Evolutionary conservation across 1,140 invertebrate genomes (phyloP), one percentile per base, ranked within the genome.

Genomic region (Pseudomyrmex pallidus): DNA sequence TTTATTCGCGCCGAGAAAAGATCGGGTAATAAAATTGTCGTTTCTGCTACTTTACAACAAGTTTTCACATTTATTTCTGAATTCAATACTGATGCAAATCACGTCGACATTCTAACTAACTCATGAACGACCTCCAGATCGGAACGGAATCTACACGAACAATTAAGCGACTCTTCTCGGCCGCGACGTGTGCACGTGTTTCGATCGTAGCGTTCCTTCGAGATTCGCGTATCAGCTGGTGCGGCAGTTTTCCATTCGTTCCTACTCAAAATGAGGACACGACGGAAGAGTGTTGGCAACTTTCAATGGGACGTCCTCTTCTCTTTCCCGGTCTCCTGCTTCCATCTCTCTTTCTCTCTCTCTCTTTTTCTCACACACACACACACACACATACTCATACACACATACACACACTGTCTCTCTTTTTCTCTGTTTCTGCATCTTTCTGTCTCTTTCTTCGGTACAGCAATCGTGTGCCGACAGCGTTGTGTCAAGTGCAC

Each of bases 401-500:
- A 35, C 5, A 7, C 35, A 35, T 35, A 35, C 35, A 35, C 2
- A 25, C 52, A 25, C 10, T 74, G 50, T 74, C 22, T 5, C 12
- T 74, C 59, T 59, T n/a, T 35, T 35, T 25, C 20, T 74, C 25
- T 12, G 13, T 46, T 5, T 68, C 48, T 62, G 8, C 44, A 20
- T 67, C 50, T 84, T 54, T 70, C 44, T 48, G 7, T 73, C 76
- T 85, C 61, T 66, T 59, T 20, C 35, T 64, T 12, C 20, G 20
- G 20, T 50, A 20, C 20, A 63, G 50, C 56, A 62, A 57, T 78
- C 57, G 35, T 85, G 66, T 61, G 66, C 76, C 76, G 82, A 82
- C 88, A 87, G 76, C 67, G 77, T 82, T 70, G 88, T 89, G 88
- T 89, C 88, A 89, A 89, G 88, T 89, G 85, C 85, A 89, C 83